Evolutionary conservation across 2,113 vertebrate species (phyloP).

Genomic region (Telmatochromis sp.): DNA sequence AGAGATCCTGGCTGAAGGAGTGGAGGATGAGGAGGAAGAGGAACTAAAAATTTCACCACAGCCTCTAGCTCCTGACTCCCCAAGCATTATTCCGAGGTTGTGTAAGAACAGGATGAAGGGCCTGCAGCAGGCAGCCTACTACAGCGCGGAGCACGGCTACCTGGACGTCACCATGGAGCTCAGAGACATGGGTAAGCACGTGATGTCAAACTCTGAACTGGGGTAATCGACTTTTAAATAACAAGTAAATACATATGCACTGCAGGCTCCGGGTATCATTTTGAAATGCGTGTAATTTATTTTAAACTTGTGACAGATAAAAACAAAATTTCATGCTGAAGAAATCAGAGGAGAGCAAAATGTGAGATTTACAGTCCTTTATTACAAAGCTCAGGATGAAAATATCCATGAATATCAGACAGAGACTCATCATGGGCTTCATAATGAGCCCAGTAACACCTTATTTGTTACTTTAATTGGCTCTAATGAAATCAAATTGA

Average conservation of each 20-base stretch:
- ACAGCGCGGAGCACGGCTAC: slow-evolving; percentile 90
- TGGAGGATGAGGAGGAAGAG: slow-evolving; percentile 69
- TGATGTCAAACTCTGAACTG: not conserved
- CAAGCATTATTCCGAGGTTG: slow-evolving; percentile 64
- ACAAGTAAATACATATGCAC: not conserved
- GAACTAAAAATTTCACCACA: not conserved
- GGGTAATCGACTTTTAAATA: not conserved
- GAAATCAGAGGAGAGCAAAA: not conserved
- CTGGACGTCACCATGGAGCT: slow-evolving; percentile 95
- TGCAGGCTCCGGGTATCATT: not conserved
- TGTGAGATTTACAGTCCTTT: not conserved
- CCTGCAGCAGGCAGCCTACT: slow-evolving; percentile 91
- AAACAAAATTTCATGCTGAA: not conserved
- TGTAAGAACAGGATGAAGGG: slow-evolving; percentile 83
- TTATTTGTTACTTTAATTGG: not conserved
- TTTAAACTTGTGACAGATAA: not conserved
- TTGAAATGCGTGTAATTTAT: accelerated
- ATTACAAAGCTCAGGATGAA: not conserved
- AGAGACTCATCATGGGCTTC: not conserved
- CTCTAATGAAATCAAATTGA: not conserved
- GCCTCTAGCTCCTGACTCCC: slow-evolving; percentile 6
- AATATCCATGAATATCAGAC: not conserved
- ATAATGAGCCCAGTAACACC: not conserved
- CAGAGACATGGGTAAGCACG: slow-evolving; percentile 79
- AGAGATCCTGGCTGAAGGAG: slow-evolving; percentile 92